phyloP scores from a whole-genome alignment of 2,113 vertebrate species.

The Pyrgilauda ruficollis region DNA sequence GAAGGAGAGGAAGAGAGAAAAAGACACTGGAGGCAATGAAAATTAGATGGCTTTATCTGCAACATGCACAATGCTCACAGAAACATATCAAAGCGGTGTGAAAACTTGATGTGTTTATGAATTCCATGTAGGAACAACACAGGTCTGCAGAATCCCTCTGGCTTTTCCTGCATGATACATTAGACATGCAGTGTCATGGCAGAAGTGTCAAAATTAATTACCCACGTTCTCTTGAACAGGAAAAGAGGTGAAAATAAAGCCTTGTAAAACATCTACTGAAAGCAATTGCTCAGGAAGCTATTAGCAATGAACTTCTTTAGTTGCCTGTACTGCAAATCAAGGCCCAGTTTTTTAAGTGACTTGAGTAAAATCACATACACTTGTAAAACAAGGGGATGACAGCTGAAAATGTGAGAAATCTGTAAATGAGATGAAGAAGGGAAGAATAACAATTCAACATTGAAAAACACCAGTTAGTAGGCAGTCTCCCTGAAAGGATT shows the following conservation, averaged over 20 bases:
- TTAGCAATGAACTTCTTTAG: neutral
- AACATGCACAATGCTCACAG: neutral
- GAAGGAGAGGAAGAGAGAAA: neutral
- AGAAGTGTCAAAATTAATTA: neutral
- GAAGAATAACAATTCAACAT: neutral
- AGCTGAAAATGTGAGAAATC: neutral
- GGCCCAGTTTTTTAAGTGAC: neutral
- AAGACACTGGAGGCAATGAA: neutral
- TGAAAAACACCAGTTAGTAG: rapidly evolving
- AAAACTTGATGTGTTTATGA: neutral
- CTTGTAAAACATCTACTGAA: neutral
- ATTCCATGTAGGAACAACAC: neutral
- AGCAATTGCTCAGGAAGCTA: neutral
- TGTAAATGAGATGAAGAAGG: neutral
- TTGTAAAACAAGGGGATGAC: neutral
- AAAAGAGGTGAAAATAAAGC: neutral
- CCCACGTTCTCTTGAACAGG: neutral
- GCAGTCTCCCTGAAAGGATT: neutral
- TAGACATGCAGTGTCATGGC: neutral
- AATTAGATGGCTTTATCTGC: neutral
- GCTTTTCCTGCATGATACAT: neutral
- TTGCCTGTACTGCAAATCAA: neutral
- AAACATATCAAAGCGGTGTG: neutral
- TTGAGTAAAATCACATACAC: neutral
- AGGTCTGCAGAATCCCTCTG: neutral